Percentiles rank a stretch among this genome's conserved stretches.
Conservation (phyloP, 2,888 invertebrate genomes). For the Dioctria rufipes region DNA sequence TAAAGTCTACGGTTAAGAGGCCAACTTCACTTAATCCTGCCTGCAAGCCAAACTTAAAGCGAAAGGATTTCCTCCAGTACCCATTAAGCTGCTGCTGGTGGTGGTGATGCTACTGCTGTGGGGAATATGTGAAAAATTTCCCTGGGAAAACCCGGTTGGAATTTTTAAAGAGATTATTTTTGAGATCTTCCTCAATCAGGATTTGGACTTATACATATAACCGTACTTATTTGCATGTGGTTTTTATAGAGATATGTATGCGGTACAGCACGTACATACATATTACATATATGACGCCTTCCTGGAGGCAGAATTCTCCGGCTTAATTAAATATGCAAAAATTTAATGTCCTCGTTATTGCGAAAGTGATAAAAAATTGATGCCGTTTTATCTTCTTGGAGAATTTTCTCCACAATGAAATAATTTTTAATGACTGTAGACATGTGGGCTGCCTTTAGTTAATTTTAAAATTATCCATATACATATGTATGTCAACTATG, state of each 20-base stretch:
- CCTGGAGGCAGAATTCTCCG: background rate
- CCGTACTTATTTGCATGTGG: too few species aligned
- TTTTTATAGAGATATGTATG: background rate
- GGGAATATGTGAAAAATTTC: conserved; percentile 45
- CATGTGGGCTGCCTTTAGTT: too few species aligned
- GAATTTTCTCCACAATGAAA: too few species aligned
- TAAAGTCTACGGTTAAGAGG: background rate
- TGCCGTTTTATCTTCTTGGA: conserved; percentile 14
- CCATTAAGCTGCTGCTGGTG: background rate
- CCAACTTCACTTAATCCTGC: conserved; percentile 34
- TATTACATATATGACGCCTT: conserved; percentile 2
- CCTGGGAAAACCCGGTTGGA: background rate
- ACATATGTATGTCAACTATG: too few species aligned
- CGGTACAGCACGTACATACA: background rate
- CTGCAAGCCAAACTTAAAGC: conserved; percentile 36
- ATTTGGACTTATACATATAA: background rate
- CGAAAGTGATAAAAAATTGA: conserved; percentile 20
- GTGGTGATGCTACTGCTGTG: background rate
- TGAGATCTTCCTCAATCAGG: conserved; percentile 21
- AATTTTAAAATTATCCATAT: too few species aligned
- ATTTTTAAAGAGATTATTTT: conserved; percentile 44
- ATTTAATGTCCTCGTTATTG: conserved; percentile 37
- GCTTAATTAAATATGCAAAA: conserved; percentile 40
- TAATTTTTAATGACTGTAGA: too few species aligned
- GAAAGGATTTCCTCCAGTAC: conserved; percentile 27